phyloP scores from a whole-genome alignment of 2,797 vertebrate species.

The Neomorphus geoffroyi region DNA sequence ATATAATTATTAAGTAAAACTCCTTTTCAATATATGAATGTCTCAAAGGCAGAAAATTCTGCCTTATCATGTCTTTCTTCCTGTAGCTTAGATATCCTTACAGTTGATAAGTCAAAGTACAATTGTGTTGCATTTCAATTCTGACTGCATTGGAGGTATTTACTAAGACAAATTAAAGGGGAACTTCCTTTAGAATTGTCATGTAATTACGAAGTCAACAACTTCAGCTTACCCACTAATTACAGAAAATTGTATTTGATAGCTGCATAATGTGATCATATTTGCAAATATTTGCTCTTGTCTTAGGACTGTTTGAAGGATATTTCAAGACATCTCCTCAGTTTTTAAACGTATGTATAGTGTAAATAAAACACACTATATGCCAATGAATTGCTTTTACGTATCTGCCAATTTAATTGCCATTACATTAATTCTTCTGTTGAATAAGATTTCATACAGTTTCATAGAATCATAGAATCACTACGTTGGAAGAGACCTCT shows the following conservation, averaged over 20 bases:
- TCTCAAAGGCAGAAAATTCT: neutral
- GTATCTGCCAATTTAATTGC: neutral
- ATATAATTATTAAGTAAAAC: neutral
- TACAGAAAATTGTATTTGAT: constrained; percentile 64
- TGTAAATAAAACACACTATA: constrained; percentile 18
- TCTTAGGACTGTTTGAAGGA: constrained; percentile 13
- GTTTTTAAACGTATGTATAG: constrained; percentile 1
- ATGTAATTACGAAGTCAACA: constrained; percentile 65
- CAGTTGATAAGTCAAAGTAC: fast-evolving
- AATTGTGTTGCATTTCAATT: neutral
- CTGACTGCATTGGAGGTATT: neutral
- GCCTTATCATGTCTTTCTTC: neutral
- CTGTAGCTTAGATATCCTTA: neutral
- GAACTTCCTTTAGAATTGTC: constrained; percentile 56
- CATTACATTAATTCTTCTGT: neutral
- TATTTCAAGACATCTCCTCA: constrained; percentile 1
- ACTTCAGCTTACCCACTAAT: constrained; percentile 49
- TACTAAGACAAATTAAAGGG: constrained; percentile 30
- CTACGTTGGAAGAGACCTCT: too few species aligned
- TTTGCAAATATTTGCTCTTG: constrained; percentile 59
- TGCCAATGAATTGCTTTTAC: neutral
- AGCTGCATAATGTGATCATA: constrained; percentile 40
- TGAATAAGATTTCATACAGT: neutral
- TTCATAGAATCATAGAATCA: too few species aligned
- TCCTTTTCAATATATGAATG: neutral